Percentiles rank a stretch among this genome's conserved stretches.
These are phyloP conservation scores for Bhutanitis thaidina DNA, from an alignment of 2,888 invertebrate species.

Conservation along the genomic window DNA sequence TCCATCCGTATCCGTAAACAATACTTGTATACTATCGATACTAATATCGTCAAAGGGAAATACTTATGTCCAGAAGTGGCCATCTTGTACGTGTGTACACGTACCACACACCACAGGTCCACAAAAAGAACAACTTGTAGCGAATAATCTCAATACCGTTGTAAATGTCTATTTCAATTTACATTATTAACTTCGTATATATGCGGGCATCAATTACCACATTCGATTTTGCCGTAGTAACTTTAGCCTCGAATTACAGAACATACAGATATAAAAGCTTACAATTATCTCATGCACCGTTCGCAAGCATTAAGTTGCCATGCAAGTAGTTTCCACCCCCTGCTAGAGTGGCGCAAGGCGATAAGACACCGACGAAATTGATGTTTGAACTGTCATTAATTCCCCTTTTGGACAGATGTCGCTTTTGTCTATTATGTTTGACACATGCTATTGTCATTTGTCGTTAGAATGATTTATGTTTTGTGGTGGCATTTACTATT, in stretches of 20 bases:
- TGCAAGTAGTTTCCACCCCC: conserved; percentile 50
- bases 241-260: conserved; percentile 8
- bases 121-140: too few relatives aligned
- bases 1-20: too few relatives aligned
- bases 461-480: conserved; percentile 56
- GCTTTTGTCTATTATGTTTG: conserved; percentile 72
- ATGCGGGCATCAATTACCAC: too few relatives aligned
- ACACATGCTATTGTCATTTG: conserved; percentile 70
- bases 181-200: too few relatives aligned
- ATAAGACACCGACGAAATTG: conserved; percentile 69
- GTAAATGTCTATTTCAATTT: too few relatives aligned
- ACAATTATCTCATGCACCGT: conserved; percentile 43
- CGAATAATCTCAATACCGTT: too few relatives aligned
- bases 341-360: conserved; percentile 45
- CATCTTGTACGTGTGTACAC: too few relatives aligned
- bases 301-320: conserved; percentile 35
- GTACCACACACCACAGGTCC: too few relatives aligned
- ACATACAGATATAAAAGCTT: conserved; percentile 28
- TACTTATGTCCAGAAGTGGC: too few relatives aligned
- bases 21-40: too few relatives aligned
- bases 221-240: too few relatives aligned
- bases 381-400: conserved; percentile 77
- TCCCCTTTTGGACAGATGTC: conserved; percentile 67
- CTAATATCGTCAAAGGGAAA: too few relatives aligned
- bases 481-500: conserved; percentile 18